These are phyloP conservation scores for Aporophyla lueneburgensis DNA, from an alignment of 2,888 invertebrate genomes.

Conservation along the genomic window DNA sequence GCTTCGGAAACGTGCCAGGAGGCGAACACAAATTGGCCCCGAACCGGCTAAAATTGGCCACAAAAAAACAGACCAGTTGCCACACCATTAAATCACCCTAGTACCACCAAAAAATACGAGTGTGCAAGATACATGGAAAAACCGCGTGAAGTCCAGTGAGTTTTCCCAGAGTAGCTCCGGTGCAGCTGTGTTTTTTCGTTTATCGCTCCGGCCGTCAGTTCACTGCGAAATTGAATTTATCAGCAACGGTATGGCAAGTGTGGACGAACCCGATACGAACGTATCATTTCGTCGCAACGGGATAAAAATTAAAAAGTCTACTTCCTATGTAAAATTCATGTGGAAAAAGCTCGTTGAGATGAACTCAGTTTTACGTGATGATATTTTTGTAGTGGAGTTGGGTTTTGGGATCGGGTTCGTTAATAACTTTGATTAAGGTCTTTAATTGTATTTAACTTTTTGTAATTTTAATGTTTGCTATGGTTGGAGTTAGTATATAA, in stretches of 20 bases:
- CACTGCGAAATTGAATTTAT: conserved; percentile 79
- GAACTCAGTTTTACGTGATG: conserved; percentile 14
- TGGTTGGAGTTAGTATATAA: background rate
- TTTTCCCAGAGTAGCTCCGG: conserved; percentile 48
- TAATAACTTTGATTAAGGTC: background rate
- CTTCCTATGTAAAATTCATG: conserved; percentile 38
- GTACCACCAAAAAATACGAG: conserved; percentile 37
- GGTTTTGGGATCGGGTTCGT: background rate
- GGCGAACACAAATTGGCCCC: conserved; percentile 22
- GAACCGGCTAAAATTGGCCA: conserved; percentile 18
- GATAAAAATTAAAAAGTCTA: conserved; percentile 48
- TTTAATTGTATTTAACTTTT: background rate
- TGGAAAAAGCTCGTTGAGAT: conserved; percentile 33
- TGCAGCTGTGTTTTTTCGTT: conserved; percentile 66
- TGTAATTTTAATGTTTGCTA: background rate
- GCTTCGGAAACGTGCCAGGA: conserved; percentile 23
- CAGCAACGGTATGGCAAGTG: conserved; percentile 67
- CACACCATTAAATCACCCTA: conserved; percentile 47
- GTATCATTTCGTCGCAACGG: conserved; percentile 62
- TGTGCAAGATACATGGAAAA: conserved; percentile 37
- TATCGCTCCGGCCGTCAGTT: conserved; percentile 71
- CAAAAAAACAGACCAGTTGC: conserved; percentile 37
- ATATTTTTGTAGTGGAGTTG: conserved; percentile 15
- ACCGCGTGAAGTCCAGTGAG: conserved; percentile 42
- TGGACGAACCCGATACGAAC: conserved; percentile 63